Evolutionary conservation across 2,797 vertebrate species (phyloP).

Genomic region (Australoheros facetus): DNA sequence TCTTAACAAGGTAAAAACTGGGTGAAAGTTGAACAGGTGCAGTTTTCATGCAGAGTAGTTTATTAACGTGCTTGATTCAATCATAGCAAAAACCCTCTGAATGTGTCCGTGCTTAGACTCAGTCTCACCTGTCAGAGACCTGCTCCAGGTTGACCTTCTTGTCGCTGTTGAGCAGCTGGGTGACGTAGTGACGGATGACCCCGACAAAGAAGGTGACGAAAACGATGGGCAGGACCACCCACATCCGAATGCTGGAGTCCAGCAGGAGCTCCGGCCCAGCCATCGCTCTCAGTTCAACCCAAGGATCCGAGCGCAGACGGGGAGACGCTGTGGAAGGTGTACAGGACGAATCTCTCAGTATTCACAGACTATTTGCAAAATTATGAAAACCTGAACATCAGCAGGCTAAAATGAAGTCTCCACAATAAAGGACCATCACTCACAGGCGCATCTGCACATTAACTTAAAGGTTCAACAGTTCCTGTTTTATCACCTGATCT

Average conservation of each 20-base stretch:
- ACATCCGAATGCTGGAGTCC: slow-evolving; percentile 86
- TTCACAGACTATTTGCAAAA: background rate
- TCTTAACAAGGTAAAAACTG: background rate
- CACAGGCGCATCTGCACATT: too few relatives aligned
- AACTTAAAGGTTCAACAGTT: background rate
- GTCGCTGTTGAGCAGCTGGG: slow-evolving; percentile 83
- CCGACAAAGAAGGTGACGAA: slow-evolving; percentile 86
- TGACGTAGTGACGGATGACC: slow-evolving; percentile 85
- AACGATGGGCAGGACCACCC: slow-evolving; percentile 88
- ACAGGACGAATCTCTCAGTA: background rate
- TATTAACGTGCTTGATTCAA: background rate
- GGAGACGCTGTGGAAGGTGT: background rate
- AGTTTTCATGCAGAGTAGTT: too few relatives aligned
- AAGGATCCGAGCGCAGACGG: background rate
- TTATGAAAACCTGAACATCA: background rate
- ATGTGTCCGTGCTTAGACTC: background rate
- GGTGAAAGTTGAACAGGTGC: background rate
- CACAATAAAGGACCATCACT: background rate
- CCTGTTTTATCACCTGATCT: background rate
- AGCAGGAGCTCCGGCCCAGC: slow-evolving; percentile 82
- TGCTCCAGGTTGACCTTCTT: slow-evolving; percentile 83
- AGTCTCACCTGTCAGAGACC: slow-evolving; percentile 84
- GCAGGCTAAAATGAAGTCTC: background rate
- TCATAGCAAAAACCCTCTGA: background rate
- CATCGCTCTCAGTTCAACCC: slow-evolving; percentile 63